A percentile compares a stretch with the other conserved stretches of the same genome.
phyloP scores from a whole-genome alignment of 1,140 invertebrate genomes.

The Eupeodes corollae region DNA sequence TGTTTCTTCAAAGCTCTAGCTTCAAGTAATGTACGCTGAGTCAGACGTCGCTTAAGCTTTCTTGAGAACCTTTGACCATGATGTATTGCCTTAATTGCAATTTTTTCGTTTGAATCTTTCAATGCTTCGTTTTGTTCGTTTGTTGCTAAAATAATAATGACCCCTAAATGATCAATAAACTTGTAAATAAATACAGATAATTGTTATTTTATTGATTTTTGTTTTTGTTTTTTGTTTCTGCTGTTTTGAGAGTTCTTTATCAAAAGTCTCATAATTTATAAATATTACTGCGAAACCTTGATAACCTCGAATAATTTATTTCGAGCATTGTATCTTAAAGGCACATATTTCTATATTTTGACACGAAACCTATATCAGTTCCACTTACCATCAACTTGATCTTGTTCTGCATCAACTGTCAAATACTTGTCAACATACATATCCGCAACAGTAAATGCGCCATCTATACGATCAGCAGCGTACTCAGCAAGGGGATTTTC shows the following conservation, averaged over 20 bases:
- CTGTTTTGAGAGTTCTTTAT: not conserved
- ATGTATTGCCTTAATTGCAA: slow-evolving; percentile 53
- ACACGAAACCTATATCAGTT: not conserved
- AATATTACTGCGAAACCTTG: not conserved
- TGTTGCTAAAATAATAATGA: slow-evolving; percentile 9
- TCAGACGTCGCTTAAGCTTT: slow-evolving; percentile 57
- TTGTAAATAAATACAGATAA: not conserved
- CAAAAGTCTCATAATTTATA: not conserved
- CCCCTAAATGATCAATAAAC: not conserved
- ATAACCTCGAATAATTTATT: slow-evolving; percentile 7
- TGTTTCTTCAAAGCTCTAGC: slow-evolving; percentile 64
- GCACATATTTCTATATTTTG: too few relatives aligned
- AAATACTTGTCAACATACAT: slow-evolving; percentile 70
- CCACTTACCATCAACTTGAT: slow-evolving; percentile 45
- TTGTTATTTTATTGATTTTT: not conserved
- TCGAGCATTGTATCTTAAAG: too few relatives aligned
- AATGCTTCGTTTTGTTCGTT: slow-evolving; percentile 20
- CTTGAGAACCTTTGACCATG: slow-evolving; percentile 59
- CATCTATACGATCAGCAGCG: slow-evolving; percentile 57
- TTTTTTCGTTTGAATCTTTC: slow-evolving; percentile 21
- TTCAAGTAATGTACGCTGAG: slow-evolving; percentile 58
- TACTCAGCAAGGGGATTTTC: slow-evolving; percentile 54
- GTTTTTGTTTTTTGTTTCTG: too few relatives aligned
- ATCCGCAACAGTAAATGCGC: slow-evolving; percentile 59
- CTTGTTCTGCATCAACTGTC: slow-evolving; percentile 47